Percentiles rank a stretch among this genome's conserved stretches.
These are phyloP conservation scores for Uria aalge DNA, from an alignment of 2,113 vertebrate genomes.

Conservation along the genomic window DNA sequence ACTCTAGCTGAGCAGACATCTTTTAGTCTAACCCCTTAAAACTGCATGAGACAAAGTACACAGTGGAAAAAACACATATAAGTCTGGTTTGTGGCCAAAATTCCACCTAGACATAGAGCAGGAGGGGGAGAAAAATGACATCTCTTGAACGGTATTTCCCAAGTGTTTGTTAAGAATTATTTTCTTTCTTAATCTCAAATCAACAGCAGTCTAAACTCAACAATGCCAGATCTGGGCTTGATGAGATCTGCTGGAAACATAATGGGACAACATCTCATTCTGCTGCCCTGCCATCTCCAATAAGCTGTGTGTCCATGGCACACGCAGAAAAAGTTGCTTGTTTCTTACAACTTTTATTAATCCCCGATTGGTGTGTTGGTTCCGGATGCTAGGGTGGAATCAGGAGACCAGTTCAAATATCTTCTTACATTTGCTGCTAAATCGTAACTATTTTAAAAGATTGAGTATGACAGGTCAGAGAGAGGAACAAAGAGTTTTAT, in stretches of 20 bases:
- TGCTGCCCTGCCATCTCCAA: neutral
- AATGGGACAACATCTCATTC: neutral
- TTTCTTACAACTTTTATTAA: neutral
- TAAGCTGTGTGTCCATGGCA: neutral
- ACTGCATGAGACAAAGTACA: neutral
- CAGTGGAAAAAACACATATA: neutral
- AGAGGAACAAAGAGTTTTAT: constrained; percentile 30
- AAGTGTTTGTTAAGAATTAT: neutral
- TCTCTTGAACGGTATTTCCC: neutral
- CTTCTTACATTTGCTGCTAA: neutral
- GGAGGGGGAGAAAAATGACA: neutral
- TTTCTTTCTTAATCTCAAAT: neutral
- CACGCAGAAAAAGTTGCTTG: neutral
- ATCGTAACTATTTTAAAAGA: neutral
- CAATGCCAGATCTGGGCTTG: neutral
- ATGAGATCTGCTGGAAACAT: neutral
- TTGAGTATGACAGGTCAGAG: neutral
- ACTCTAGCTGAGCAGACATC: neutral
- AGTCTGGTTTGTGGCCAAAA: neutral
- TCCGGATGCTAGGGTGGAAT: neutral
- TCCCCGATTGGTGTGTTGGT: neutral
- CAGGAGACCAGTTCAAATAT: neutral
- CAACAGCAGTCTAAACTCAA: neutral
- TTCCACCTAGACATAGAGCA: neutral
- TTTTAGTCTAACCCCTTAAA: neutral